These are phyloP conservation scores for Ptychochromis oligacanthus DNA, from an alignment of 2,113 vertebrate species.

Conservation along the genomic window DNA sequence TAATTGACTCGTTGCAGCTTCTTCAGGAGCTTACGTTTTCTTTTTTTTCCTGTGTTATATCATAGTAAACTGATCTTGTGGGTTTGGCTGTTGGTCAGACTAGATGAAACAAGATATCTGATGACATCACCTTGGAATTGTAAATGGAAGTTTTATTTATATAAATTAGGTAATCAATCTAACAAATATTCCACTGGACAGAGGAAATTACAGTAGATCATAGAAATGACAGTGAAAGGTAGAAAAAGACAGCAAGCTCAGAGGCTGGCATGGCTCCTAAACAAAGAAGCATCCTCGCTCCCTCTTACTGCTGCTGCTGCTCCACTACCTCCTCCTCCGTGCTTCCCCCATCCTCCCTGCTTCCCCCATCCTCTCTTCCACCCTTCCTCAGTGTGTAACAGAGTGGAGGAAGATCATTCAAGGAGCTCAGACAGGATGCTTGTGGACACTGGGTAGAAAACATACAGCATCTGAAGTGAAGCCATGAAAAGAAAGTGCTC, in stretches of 20 bases:
- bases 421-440: neutral
- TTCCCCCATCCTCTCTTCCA: neutral
- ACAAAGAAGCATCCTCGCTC: conserved; percentile 32
- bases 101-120: neutral
- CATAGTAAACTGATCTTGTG: neutral
- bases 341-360: neutral
- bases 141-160: too few relatives aligned
- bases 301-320: neutral
- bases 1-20: too few relatives aligned
- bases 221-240: neutral
- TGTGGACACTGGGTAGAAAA: conserved; percentile 13
- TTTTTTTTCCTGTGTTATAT: neutral
- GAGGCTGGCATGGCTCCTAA: conserved; percentile 5
- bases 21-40: too few relatives aligned
- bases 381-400: neutral
- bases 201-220: neutral
- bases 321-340: neutral
- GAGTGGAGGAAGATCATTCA: neutral
- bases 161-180: neutral
- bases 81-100: neutral
- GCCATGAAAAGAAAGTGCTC: conserved; percentile 7
- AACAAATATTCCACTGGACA: too few relatives aligned
- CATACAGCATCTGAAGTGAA: neutral
- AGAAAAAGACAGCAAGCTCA: neutral
- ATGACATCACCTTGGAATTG: neutral